Percentiles rank a stretch among this genome's conserved stretches.
Evolutionary conservation across 2,797 vertebrate species (phyloP).

Genomic region (Adelosebastes latens): DNA sequence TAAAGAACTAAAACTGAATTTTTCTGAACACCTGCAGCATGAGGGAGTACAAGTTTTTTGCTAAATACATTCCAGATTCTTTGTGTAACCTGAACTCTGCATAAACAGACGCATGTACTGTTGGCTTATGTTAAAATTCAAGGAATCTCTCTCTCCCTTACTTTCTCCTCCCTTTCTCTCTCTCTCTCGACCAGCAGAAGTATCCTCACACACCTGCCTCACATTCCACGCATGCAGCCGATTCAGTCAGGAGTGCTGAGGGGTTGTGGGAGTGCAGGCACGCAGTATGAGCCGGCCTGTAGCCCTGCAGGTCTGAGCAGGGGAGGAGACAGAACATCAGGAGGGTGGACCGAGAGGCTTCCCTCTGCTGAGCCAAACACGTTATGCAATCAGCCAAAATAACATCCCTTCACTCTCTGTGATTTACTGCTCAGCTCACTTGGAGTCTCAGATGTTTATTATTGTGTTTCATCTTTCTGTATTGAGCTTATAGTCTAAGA

Average conservation of each 20-base stretch:
- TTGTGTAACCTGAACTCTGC: neutral
- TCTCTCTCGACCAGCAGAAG: neutral
- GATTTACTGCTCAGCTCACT: slow-evolving; percentile 17
- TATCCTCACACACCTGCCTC: slow-evolving; percentile 46
- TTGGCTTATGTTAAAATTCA: neutral
- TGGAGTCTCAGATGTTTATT: neutral
- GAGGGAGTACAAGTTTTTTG: neutral
- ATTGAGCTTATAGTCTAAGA: neutral
- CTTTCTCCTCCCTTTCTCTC: neutral
- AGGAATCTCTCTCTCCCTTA: slow-evolving; percentile 3
- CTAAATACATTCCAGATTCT: slow-evolving; percentile 8
- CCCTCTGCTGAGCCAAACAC: neutral
- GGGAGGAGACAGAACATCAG: neutral
- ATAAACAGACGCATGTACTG: neutral
- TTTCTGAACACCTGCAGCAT: slow-evolving; percentile 5
- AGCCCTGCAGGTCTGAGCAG: slow-evolving; percentile 8
- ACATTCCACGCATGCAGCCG: slow-evolving; percentile 51
- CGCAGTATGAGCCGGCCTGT: neutral
- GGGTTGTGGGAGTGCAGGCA: neutral
- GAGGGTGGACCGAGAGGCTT: neutral
- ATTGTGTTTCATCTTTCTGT: neutral
- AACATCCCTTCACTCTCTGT: slow-evolving; percentile 12
- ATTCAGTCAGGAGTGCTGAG: neutral
- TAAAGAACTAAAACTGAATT: neutral
- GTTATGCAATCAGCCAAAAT: slow-evolving; percentile 42